Evolutionary conservation across 2,888 invertebrate genomes (phyloP), one percentile per base, ranked within the genome.

Genomic region (Kuschelorhynchus macadamiae): DNA sequence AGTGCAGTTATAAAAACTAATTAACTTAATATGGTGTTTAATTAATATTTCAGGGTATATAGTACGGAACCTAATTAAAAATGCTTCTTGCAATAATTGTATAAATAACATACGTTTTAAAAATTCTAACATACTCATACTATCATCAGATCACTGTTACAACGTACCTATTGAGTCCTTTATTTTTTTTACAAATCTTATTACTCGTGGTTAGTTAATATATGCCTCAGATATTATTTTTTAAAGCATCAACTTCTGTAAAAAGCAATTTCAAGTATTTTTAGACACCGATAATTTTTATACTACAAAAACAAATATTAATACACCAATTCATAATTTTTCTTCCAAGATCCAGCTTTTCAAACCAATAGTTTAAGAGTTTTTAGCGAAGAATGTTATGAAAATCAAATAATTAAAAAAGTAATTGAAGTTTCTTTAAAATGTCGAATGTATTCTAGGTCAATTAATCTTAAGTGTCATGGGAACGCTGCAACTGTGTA

Each of bases 1-100:
- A n/a, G n/a, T n/a, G n/a, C n/a, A n/a, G n/a, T n/a, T n/a, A n/a
- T n/a, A n/a, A n/a, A n/a, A n/a, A n/a, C n/a, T n/a, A n/a, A n/a
- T n/a, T n/a, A n/a, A n/a, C n/a, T n/a, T n/a, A n/a, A n/a, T n/a
- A n/a, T n/a, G n/a, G n/a, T n/a, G n/a, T n/a, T n/a, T n/a, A n/a
- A n/a, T 50, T 67, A 63, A 70, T 39, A 71, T 71, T 42, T 20
- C 49, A 11, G 72, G 66, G 7, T 67, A 53, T 61, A 55, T 72
- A 16, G 67, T n/a, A n/a, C n/a, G n/a, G n/a, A n/a, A n/a, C 67
- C 11, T 25, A 52, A 21, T 57, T 16, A 12, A 18, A 32, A 32
- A 9, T 52, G 4, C 32, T 52, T 41, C n/a, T 49, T 63, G 62
- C 9, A 44, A 25, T 46, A 18, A 63, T 20, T 55, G 62, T 63